Percentiles rank a stretch among this genome's conserved stretches.
These are phyloP conservation scores for Actias luna DNA, from an alignment of 2,888 invertebrate genomes.

Conservation along the genomic window DNA sequence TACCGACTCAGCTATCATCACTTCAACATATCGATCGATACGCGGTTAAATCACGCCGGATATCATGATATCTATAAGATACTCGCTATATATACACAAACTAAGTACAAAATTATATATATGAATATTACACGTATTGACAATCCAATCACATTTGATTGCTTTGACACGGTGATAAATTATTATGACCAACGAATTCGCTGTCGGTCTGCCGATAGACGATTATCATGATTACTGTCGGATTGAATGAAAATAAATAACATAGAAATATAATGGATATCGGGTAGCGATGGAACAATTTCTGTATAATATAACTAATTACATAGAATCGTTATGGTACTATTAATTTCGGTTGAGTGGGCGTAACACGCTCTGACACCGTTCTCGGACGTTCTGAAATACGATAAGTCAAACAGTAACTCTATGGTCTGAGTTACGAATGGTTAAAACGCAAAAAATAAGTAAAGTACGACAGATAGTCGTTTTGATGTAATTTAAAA, in stretches of 20 bases:
- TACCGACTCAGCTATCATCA: no score
- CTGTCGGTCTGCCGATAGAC: neutral
- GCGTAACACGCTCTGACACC: neutral
- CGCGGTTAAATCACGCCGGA: no score
- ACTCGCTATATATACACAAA: no score
- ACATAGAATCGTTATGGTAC: neutral
- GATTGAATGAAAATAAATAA: neutral
- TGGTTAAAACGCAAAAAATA: no score
- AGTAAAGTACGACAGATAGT: no score
- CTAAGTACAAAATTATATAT: neutral
- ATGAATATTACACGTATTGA: neutral
- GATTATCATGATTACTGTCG: neutral
- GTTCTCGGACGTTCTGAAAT: neutral
- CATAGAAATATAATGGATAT: neutral
- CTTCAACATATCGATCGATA: no score
- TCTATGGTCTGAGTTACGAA: neutral
- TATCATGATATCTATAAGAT: no score
- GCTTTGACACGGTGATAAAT: neutral
- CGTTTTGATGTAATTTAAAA: no score
- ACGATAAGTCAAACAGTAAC: neutral
- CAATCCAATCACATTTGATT: neutral
- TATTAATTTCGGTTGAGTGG: constrained; percentile 3
- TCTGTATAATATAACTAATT: constrained; percentile 2
- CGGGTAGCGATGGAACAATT: neutral
- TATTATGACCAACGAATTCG: neutral